Conservation (phyloP, 2,113 vertebrate species). For the Misgurnus anguillicaudatus region DNA sequence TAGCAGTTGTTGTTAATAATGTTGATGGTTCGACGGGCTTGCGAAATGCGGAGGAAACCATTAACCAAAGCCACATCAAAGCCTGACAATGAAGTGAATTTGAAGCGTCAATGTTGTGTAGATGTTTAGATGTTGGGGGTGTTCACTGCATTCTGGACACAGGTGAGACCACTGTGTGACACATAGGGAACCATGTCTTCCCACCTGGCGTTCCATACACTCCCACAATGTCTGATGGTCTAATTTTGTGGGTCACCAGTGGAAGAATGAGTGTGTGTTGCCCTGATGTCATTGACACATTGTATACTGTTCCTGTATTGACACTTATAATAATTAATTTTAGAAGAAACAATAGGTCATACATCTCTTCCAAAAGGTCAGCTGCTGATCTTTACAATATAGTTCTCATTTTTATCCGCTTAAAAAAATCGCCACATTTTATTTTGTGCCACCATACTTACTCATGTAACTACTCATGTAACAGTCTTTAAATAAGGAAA, state of each 20-base stretch:
- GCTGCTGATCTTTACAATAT: no score
- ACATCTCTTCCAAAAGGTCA: no score
- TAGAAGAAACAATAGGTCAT: not conserved
- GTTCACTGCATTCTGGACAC: not conserved
- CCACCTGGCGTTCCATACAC: not conserved
- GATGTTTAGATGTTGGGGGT: not conserved
- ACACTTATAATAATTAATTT: not conserved
- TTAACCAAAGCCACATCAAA: not conserved
- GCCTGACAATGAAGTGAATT: not conserved
- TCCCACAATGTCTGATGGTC: not conserved
- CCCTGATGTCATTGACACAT: conserved; percentile 36
- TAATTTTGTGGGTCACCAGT: conserved; percentile 9
- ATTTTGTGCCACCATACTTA: no score
- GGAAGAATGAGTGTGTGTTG: not conserved
- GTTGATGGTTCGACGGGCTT: not conserved
- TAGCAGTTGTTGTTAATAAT: no score
- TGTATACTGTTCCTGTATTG: not conserved
- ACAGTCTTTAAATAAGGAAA: no score
- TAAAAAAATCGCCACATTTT: no score
- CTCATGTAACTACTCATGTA: no score
- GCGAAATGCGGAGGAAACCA: not conserved
- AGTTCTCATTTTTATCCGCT: no score
- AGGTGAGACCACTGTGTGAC: not conserved
- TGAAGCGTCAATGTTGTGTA: not conserved
- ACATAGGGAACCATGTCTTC: not conserved